phyloP scores from a whole-genome alignment of 2,797 vertebrate species.

The Pagetopsis macropterus region DNA sequence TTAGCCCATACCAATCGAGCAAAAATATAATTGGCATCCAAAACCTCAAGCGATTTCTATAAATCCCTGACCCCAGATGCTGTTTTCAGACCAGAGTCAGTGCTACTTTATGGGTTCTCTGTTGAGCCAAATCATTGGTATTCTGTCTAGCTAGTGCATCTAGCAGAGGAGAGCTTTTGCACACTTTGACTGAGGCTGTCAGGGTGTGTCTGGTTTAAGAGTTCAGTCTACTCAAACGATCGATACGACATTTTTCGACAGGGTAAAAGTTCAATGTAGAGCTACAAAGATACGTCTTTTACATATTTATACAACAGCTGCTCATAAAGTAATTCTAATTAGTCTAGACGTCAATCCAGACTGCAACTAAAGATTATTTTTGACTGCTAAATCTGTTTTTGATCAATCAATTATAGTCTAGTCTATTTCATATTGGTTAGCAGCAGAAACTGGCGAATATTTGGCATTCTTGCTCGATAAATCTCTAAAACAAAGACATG shows the following conservation, averaged over 20 bases:
- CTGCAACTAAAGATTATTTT: neutral
- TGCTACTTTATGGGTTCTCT: neutral
- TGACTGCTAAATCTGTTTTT: neutral
- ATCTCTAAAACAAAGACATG: neutral
- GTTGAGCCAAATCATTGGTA: neutral
- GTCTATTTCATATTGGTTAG: no score
- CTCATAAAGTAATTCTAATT: neutral
- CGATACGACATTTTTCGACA: conserved; percentile 2
- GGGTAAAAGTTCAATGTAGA: neutral
- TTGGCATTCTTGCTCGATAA: no score
- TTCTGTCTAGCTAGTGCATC: conserved; percentile 9
- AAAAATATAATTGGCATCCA: conserved; percentile 27
- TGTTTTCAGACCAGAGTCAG: neutral
- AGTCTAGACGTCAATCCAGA: neutral
- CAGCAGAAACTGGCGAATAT: no score
- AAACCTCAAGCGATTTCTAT: conserved; percentile 13
- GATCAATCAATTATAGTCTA: neutral
- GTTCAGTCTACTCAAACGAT: conserved; percentile 2
- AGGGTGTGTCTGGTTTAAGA: conserved; percentile 18
- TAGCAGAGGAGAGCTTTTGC: neutral
- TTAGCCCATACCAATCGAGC: conserved; percentile 25
- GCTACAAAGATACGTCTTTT: no score
- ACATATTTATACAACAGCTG: neutral
- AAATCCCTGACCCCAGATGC: neutral
- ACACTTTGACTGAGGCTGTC: neutral